Base-by-base conservation (phyloP, 2,888 invertebrate species). In the Ennomos fuscantarius region DNA sequence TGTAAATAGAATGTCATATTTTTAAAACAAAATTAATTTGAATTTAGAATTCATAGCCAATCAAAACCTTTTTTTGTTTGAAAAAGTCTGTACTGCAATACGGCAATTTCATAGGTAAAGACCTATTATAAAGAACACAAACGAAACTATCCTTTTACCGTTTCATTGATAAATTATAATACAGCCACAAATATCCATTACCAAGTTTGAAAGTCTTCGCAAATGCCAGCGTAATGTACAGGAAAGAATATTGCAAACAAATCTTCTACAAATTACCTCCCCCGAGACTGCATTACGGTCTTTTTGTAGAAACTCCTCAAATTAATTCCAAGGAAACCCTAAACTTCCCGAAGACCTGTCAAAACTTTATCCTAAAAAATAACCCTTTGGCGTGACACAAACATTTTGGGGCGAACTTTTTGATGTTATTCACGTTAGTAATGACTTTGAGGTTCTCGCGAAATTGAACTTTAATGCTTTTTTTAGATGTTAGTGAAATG, bases 301-400 rank as follows among this genome's bases (percentile, higher is more conserved):
- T 47, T 47, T 42, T 43, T 51, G 43, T 41, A 39, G 45, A 58
- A 59, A 53, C 60, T 49, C 57, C 59, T 31, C 55, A 48, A 65
- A 64, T 60, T 66, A 68, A 42, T 55, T 66, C 54, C 66, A 63
- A 52, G 52, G 44, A 63, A 55, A 49, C 63, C 55, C 48, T 50
- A 64, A 67, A 62, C 68, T 72, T 63, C 44, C 35, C 57, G 9
- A 58, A 64, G 56, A 57, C 52, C 64, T 65, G 68, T 67, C 74
- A 63, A 50, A 70, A 71, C 55, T 69, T 72, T 54, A 47, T 47
- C 52, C 49, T 63, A 65, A 70, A 75, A 72, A 71, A 66, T 73
- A 73, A 69, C 60, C 62, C 63, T 64, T 66, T 58, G 39, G 37
- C 58, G 68, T 63, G 57, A 61, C 63, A 44, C 46, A 55, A 54